phyloP scores from a whole-genome alignment of 1,140 invertebrate species.

The Penaeus vannamei region DNA sequence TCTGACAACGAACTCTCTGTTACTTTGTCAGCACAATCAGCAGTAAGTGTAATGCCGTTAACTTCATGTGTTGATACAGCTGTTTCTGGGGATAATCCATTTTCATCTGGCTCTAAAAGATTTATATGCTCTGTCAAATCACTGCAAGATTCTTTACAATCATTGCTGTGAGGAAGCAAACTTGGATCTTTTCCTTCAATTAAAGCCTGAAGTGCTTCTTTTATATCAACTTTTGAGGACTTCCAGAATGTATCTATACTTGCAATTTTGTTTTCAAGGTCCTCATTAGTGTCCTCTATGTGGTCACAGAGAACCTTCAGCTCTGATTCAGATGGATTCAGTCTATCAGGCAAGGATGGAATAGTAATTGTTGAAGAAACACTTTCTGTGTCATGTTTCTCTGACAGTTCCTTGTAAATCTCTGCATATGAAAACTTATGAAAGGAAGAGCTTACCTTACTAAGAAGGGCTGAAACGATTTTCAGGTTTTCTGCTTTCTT shows the following conservation, averaged over 20 bases:
- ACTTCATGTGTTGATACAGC: too few species aligned
- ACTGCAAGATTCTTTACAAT: neutral
- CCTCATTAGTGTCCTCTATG: neutral
- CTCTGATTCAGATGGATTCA: conserved; percentile 18
- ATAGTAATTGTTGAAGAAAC: conserved; percentile 6
- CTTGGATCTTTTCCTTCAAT: conserved; percentile 41
- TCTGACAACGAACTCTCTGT: too few species aligned
- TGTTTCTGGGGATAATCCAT: too few species aligned
- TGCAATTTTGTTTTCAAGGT: neutral
- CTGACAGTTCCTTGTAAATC: neutral
- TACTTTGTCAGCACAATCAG: too few species aligned
- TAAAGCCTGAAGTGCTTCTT: conserved; percentile 29
- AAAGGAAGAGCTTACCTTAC: neutral
- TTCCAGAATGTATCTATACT: neutral
- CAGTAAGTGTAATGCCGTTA: too few species aligned
- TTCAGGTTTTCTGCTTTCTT: conserved; percentile 21
- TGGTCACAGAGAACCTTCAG: neutral
- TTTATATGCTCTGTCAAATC: too few species aligned
- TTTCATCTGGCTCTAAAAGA: too few species aligned
- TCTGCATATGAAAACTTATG: conserved; percentile 31
- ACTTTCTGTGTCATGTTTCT: neutral
- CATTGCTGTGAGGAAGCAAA: neutral
- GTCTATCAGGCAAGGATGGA: conserved; percentile 35
- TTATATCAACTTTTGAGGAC: neutral
- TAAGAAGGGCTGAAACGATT: neutral